A percentile compares a stretch with the other conserved stretches of the same genome.
phyloP scores from a whole-genome alignment of 2,888 invertebrate species.

The Lepeophtheirus nordmannii region DNA sequence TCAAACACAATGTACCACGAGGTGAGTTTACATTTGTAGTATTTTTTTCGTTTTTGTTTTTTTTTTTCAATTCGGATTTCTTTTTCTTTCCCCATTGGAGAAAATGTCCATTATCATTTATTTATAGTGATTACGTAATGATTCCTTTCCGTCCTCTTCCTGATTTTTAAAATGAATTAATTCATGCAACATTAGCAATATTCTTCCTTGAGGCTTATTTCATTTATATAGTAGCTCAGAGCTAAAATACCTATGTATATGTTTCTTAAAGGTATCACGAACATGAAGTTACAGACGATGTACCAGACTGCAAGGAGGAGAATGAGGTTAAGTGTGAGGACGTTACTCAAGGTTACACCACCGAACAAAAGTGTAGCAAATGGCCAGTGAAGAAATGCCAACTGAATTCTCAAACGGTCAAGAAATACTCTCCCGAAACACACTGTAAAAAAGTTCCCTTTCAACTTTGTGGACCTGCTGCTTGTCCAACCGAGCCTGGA shows the following conservation, averaged over 20 bases:
- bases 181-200: background rate
- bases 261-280: constrained; percentile 12
- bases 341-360: constrained; percentile 20
- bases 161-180: background rate
- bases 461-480: constrained; percentile 14
- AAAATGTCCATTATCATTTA: background rate
- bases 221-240: too few relatives aligned
- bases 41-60: background rate
- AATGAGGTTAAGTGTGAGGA: constrained; percentile 11
- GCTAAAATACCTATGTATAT: too few relatives aligned
- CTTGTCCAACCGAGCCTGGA: constrained; percentile 13
- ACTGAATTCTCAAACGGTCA: background rate
- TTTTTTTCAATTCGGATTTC: background rate
- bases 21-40: constrained; percentile 3
- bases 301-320: constrained; percentile 15
- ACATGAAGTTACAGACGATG: constrained; percentile 14
- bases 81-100: background rate
- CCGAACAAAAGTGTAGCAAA: constrained; percentile 6
- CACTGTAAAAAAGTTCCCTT: constrained; percentile 14
- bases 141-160: background rate
- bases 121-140: background rate
- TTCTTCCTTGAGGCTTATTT: too few relatives aligned
- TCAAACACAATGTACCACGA: constrained; percentile 12
- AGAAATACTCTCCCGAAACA: constrained; percentile 18
- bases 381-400: constrained; percentile 12